Percentiles rank a stretch among this genome's conserved stretches.
These are phyloP conservation scores for Tenthredo livida DNA, from an alignment of 2,888 invertebrate genomes.

Conservation along the genomic window DNA sequence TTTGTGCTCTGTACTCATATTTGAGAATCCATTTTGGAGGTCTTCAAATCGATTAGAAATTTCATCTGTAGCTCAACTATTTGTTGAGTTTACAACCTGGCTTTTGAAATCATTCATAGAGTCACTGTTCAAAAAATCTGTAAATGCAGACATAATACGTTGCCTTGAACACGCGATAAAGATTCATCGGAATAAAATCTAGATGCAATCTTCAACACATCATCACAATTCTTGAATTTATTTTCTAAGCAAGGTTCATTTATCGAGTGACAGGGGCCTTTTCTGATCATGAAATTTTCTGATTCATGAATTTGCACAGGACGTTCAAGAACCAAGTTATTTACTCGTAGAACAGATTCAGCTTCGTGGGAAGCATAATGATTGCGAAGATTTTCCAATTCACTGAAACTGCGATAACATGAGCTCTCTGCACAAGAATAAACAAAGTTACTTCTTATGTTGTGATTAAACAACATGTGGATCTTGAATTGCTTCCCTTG, in stretches of 20 bases:
- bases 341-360: constrained; percentile 13
- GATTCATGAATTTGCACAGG: background rate
- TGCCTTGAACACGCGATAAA: constrained; percentile 41
- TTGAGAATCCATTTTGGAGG: constrained; percentile 46
- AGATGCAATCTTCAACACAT: constrained; percentile 41
- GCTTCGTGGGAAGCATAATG: constrained; percentile 9
- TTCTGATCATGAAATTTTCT: background rate
- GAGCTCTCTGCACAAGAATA: constrained; percentile 4
- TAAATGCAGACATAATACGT: constrained; percentile 25
- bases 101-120: constrained; percentile 49
- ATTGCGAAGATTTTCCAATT: background rate
- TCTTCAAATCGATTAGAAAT: constrained; percentile 49
- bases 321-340: constrained; percentile 11
- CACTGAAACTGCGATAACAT: constrained; percentile 20
- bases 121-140: constrained; percentile 41
- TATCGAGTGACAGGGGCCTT: background rate
- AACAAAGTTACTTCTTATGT: background rate
- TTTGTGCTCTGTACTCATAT: constrained; percentile 49
- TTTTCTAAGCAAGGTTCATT: background rate
- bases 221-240: constrained; percentile 11
- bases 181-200: constrained; percentile 50
- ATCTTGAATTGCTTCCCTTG: background rate
- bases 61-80: constrained; percentile 20
- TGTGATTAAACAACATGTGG: constrained; percentile 7
- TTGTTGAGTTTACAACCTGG: constrained; percentile 24